phyloP scores from a whole-genome alignment of 2,888 invertebrate genomes.

The Timema podura region DNA sequence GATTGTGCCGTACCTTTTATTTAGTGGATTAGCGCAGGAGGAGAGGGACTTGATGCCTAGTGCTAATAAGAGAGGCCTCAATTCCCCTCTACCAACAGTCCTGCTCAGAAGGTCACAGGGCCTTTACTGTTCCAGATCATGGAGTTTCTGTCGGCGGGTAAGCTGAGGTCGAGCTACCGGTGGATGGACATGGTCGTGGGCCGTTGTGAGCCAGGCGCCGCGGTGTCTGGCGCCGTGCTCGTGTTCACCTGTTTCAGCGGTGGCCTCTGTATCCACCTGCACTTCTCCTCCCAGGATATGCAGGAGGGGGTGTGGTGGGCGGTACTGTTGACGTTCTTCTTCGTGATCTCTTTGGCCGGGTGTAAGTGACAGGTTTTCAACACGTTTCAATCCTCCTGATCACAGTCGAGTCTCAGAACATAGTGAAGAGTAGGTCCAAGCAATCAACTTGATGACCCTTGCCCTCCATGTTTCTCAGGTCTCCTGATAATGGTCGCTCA shows the following conservation, averaged over 20 bases:
- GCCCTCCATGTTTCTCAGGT: constrained; percentile 46
- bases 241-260: constrained; percentile 63
- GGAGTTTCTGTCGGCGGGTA: constrained; percentile 53
- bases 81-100: too few species aligned
- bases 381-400: too few species aligned
- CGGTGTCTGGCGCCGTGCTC: constrained; percentile 68
- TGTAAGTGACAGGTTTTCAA: constrained; percentile 50
- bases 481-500: constrained; percentile 70
- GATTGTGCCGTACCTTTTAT: too few species aligned
- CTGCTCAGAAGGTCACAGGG: too few species aligned
- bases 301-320: constrained; percentile 63
- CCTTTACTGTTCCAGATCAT: constrained; percentile 39
- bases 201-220: constrained; percentile 70
- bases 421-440: too few species aligned
- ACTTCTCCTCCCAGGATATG: constrained; percentile 52
- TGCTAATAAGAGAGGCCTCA: too few species aligned
- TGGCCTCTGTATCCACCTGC: constrained; percentile 64
- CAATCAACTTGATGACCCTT: background rate
- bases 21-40: too few species aligned
- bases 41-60: too few species aligned
- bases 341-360: constrained; percentile 58
- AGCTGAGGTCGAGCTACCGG: constrained; percentile 63
- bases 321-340: constrained; percentile 56
- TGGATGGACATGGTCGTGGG: constrained; percentile 71
- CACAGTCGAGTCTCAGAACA: too few species aligned